These are phyloP conservation scores for Sciurus vulgaris DNA, from an alignment of 2,797 vertebrate species.

Conservation along the genomic window DNA sequence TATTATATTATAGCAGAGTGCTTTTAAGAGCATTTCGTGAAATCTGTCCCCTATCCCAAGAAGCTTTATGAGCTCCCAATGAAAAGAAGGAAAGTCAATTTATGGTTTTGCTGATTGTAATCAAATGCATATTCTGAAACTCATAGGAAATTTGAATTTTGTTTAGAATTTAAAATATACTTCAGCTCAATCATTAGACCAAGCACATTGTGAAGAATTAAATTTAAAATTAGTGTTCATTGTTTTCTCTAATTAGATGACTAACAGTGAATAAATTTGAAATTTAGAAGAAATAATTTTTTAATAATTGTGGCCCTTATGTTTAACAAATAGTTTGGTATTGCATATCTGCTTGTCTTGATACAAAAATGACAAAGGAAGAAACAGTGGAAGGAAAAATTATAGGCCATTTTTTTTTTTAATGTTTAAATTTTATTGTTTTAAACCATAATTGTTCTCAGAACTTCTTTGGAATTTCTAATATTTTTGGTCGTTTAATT, in stretches of 20 bases:
- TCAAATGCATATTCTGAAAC: constrained; percentile 72
- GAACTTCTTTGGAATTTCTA: constrained; percentile 71
- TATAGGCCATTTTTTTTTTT: constrained; percentile 72
- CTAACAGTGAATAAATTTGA: constrained; percentile 60
- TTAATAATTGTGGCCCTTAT: constrained; percentile 72
- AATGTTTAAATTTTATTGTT: constrained; percentile 71
- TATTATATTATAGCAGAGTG: constrained; percentile 51
- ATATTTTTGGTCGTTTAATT: constrained; percentile 72
- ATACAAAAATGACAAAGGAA: constrained; percentile 72
- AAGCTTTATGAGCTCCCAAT: not conserved
- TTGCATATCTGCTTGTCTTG: constrained; percentile 76
- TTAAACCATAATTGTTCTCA: constrained; percentile 76
- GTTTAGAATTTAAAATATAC: constrained; percentile 75
- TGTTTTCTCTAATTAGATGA: constrained; percentile 71
- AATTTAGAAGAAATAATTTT: constrained; percentile 70
- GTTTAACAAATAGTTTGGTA: constrained; percentile 72
- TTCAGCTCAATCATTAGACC: constrained; percentile 74
- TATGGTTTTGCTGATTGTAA: constrained; percentile 67
- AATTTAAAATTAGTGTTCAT: constrained; percentile 79
- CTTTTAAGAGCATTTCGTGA: constrained; percentile 25
- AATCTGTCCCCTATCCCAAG: not conserved
- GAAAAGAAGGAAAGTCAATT: constrained; percentile 31
- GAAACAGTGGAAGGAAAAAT: constrained; percentile 64
- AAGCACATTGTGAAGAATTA: constrained; percentile 72
- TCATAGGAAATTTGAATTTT: constrained; percentile 80